These are phyloP conservation scores for Lordiphosa clarofinis DNA, from an alignment of 1,140 invertebrate genomes.

Conservation along the genomic window DNA sequence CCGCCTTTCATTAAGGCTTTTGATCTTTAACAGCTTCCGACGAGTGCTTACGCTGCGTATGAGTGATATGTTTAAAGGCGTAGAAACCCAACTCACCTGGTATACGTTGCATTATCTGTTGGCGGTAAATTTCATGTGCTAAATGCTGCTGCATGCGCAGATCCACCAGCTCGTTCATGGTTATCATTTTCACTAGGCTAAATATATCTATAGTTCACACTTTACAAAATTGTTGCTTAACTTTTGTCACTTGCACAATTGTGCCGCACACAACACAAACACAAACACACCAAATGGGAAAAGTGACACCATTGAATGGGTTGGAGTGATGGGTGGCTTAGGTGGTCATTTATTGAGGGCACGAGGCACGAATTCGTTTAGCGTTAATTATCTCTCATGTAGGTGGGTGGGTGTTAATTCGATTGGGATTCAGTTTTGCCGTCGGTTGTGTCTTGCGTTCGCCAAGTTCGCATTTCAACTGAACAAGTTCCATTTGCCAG, in stretches of 20 bases:
- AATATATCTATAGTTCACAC: slow-evolving; percentile 48
- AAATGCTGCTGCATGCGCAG: slow-evolving; percentile 78
- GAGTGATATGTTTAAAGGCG: slow-evolving; percentile 16
- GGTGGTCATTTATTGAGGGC: slow-evolving; percentile 31
- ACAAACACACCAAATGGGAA: slow-evolving; percentile 15
- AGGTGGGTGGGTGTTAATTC: slow-evolving; percentile 74
- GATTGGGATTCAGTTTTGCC: slow-evolving; percentile 53
- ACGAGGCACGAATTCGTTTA: slow-evolving; percentile 61
- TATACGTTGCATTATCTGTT: slow-evolving; percentile 79
- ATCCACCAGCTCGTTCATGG: slow-evolving; percentile 79
- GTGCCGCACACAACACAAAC: slow-evolving; percentile 28
- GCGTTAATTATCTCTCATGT: slow-evolving; percentile 55
- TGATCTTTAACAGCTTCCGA: slow-evolving; percentile 50
- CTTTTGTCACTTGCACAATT: slow-evolving; percentile 63
- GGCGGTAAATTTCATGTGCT: slow-evolving; percentile 78
- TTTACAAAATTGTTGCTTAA: slow-evolving; percentile 35
- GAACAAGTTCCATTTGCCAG: slow-evolving; percentile 56
- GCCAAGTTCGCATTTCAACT: slow-evolving; percentile 74
- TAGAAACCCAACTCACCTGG: slow-evolving; percentile 58
- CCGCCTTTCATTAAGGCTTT: slow-evolving; percentile 51
- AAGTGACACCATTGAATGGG: slow-evolving; percentile 32
- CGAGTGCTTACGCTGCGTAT: slow-evolving; percentile 21
- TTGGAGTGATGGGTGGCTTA: slow-evolving; percentile 1
- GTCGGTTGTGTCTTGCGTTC: slow-evolving; percentile 63
- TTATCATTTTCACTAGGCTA: slow-evolving; percentile 53